A percentile compares a stretch with the other conserved stretches of the same genome.
Conservation (phyloP, 2,888 invertebrate genomes). For the Drosophila lutescens region DNA sequence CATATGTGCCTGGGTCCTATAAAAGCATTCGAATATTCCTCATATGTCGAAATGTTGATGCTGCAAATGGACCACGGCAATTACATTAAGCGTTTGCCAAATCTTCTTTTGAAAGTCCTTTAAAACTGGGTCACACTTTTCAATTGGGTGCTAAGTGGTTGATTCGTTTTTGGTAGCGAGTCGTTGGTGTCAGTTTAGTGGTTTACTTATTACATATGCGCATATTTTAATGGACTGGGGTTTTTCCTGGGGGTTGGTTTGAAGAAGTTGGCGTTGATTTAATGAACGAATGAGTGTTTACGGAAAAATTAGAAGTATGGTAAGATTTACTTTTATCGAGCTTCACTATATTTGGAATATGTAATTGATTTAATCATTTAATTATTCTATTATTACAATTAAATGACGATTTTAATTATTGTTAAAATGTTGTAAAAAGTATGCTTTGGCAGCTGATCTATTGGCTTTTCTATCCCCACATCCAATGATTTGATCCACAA, state of each 20-base stretch:
- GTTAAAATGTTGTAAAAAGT: conserved; percentile 2
- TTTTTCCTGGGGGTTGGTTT: conserved; percentile 8
- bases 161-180: conserved; percentile 11
- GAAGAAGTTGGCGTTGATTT: not conserved
- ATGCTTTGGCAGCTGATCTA: conserved; percentile 17
- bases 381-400: not conserved
- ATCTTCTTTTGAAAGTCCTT: conserved; percentile 44
- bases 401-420: not conserved
- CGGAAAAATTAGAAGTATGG: not conserved
- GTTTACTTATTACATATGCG: conserved; percentile 61
- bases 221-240: conserved; percentile 49
- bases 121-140: conserved; percentile 67
- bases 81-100: conserved; percentile 51
- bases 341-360: not conserved
- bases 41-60: conserved; percentile 18
- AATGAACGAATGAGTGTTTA: not conserved
- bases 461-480: conserved; percentile 63
- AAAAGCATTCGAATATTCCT: conserved; percentile 14
- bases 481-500: conserved; percentile 58
- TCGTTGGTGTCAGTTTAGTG: conserved; percentile 24
- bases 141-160: conserved; percentile 62
- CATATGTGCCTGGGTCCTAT: conserved; percentile 55
- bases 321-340: not conserved
- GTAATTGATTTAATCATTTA: not conserved
- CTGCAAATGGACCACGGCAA: conserved; percentile 62